Evolutionary conservation across 2,888 invertebrate species (phyloP).

Genomic region (Dyspetes luteomarginatus): DNA sequence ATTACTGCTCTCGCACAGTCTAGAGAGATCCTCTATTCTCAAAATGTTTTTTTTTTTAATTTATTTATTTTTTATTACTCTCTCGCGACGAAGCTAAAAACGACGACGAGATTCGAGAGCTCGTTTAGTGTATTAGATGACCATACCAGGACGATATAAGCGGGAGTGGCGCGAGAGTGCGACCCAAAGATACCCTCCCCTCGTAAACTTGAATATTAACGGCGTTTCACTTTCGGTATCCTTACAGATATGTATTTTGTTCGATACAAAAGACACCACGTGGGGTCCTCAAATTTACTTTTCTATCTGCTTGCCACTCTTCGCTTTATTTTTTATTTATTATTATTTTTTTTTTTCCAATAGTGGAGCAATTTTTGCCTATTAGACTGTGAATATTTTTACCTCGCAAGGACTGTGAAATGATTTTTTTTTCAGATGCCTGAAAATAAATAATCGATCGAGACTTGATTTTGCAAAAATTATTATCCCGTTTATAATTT

Average conservation of each 20-base stretch:
- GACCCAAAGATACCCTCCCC: constrained; percentile 34
- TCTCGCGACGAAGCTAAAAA: constrained; percentile 22
- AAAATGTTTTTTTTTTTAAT: constrained; percentile 1
- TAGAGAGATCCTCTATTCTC: constrained; percentile 14
- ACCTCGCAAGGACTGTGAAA: too few species aligned
- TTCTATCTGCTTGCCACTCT: not conserved
- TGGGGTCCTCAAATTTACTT: constrained; percentile 62
- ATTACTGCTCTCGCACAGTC: constrained; percentile 72
- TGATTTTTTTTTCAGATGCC: too few species aligned
- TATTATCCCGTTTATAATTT: too few species aligned
- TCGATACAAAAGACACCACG: constrained; percentile 71
- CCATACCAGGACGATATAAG: not conserved
- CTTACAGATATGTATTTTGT: constrained; percentile 64
- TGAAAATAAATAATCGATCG: too few species aligned
- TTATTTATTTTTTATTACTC: constrained; percentile 25
- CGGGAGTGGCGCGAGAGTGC: not conserved
- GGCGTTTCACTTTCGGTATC: constrained; percentile 65
- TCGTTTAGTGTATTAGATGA: not conserved
- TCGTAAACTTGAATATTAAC: constrained; percentile 55
- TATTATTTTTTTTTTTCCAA: not conserved
- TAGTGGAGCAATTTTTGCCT: not conserved
- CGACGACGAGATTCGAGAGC: constrained; percentile 23
- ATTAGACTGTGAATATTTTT: too few species aligned
- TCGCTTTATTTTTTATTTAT: not conserved
- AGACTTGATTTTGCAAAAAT: too few species aligned